Evolutionary conservation across 2,113 vertebrate genomes (phyloP), one percentile per base, ranked within the genome.

Genomic region (Lampris megalopsis): DNA sequence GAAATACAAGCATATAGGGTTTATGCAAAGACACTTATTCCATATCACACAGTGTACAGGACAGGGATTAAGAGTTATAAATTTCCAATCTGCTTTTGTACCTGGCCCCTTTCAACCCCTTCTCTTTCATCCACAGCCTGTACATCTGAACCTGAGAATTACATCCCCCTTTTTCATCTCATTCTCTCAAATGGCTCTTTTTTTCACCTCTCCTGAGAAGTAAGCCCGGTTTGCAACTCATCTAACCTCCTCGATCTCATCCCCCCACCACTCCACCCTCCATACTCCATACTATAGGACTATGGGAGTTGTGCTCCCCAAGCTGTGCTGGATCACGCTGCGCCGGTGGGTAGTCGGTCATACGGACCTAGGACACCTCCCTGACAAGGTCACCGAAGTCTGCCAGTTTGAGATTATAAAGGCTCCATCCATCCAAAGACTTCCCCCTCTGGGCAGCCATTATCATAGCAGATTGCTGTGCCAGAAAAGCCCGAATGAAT

Each of bases 331-430:
- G 24, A 24, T 24, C 53, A 56, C 68, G 71, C 77, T 5, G n/a
- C 40, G 75, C 82, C 87, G 73, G 71, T 87, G 75, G 87, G 84
- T 80, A 84, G 81, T 89, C 89, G 81, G 75, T 91, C 86, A 86
- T 77, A 75, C 67, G 35, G 81, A 77, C 80, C 80, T 64, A 66
- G 86, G 84, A 88, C 84, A 79, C 80, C 77, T 75, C 73, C 24
- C 84, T 73, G 84, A 88, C 88, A 88, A 90, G 88, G 88, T 91
- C 85, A 75, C 68, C 53, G 83, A 85, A 83, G 80, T 89, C 85
- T 79, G 75, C 63, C 85, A 87, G 77, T 86, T 76, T 56, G 83
- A 89, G 86, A 91, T 92, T 91, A 83, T 86, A 90, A 82, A 65
- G 60, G 70, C 75, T 88, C 82, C 86, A 89, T 85, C 88, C 71